A percentile compares a stretch with the other conserved stretches of the same genome.
phyloP scores from a whole-genome alignment of 2,797 vertebrate genomes.

The Hozukius guyotensis region DNA sequence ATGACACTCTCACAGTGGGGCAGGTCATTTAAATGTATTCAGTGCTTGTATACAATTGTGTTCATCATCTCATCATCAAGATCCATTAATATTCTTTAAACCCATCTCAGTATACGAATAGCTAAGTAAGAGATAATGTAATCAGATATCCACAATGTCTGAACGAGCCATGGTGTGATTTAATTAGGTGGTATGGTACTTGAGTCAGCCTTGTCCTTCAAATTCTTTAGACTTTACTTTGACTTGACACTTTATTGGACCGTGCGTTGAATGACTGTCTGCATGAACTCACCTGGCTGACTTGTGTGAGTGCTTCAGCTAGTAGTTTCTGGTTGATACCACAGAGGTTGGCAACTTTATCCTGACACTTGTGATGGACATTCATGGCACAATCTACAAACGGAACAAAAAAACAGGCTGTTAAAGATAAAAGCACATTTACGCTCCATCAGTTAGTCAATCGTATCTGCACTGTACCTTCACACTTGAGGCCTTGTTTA shows the following conservation, averaged over 20 bases:
- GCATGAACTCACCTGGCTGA: constrained; percentile 86
- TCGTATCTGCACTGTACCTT: constrained; percentile 82
- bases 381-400: constrained; percentile 96
- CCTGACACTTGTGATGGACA: constrained; percentile 97
- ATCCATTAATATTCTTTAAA: background rate
- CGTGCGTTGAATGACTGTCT: background rate
- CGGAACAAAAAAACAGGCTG: background rate
- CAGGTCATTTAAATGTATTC: background rate
- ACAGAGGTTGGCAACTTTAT: constrained; percentile 97
- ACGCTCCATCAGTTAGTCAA: background rate
- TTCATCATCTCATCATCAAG: background rate
- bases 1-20: background rate
- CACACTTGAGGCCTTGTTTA: constrained; percentile 97
- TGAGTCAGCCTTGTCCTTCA: background rate
- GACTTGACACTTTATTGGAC: background rate
- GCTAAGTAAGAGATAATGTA: background rate
- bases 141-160: background rate
- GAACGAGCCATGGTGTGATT: background rate
- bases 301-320: constrained; percentile 96
- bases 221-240: background rate
- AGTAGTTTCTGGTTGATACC: constrained; percentile 99
- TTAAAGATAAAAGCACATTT: background rate
- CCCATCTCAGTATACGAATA: background rate
- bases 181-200: background rate
- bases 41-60: background rate